Conservation (phyloP, 2,797 vertebrate genomes). For the Mormyrus proboscirostris region DNA sequence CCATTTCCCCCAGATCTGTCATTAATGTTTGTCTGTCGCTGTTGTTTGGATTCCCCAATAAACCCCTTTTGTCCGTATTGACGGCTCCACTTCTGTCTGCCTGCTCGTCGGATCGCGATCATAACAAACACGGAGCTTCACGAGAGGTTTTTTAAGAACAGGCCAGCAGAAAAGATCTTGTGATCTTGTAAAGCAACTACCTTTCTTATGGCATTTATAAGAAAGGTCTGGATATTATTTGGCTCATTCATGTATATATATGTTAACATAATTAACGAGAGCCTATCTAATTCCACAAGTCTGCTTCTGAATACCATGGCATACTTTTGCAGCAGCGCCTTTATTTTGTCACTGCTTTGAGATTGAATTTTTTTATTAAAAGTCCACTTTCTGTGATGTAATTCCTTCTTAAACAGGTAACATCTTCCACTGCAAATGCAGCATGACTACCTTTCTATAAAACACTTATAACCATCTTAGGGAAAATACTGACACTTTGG, state of each 20-base stretch:
- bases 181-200: not conserved
- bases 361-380: not conserved
- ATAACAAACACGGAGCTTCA: not conserved
- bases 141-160: not conserved
- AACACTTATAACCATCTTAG: conserved; percentile 45
- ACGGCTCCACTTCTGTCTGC: too few relatives aligned
- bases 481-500: conserved; percentile 51
- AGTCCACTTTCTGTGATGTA: conserved; percentile 50
- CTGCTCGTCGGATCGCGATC: too few relatives aligned
- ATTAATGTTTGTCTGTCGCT: too few relatives aligned
- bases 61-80: too few relatives aligned
- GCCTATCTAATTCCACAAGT: not conserved
- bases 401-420: conserved; percentile 57
- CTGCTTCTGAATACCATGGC: not conserved
- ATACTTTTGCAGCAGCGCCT: not conserved
- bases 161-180: not conserved
- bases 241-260: not conserved
- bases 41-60: too few relatives aligned
- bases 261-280: not conserved
- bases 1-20: too few relatives aligned
- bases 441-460: conserved; percentile 60
- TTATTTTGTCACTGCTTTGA: not conserved
- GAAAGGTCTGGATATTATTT: not conserved
- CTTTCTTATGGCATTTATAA: not conserved
- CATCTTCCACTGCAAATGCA: conserved; percentile 58